These are phyloP conservation scores for Rhabdomys pumilio DNA, from an alignment of 2,797 vertebrate species.

Conservation along the genomic window DNA sequence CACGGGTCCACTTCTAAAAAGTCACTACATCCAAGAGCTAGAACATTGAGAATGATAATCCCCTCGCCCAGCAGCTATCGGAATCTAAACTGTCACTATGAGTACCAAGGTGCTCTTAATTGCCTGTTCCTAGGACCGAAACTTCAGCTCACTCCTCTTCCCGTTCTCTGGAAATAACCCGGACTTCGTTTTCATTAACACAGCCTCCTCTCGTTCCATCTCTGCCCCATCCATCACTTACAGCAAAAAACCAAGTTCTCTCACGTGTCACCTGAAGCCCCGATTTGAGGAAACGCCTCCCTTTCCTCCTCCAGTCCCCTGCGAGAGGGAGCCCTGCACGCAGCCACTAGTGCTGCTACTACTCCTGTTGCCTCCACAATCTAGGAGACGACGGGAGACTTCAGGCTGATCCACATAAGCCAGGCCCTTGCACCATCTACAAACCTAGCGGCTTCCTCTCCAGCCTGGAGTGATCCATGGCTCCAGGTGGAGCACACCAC, in stretches of 20 bases:
- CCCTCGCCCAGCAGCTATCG: not conserved
- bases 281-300: conserved; percentile 72
- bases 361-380: not conserved
- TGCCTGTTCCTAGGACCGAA: not conserved
- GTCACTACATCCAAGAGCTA: not conserved
- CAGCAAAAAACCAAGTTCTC: conserved; percentile 57
- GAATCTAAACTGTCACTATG: not conserved
- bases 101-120: not conserved
- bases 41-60: not conserved
- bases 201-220: not conserved
- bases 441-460: not conserved
- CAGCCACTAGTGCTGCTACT: conserved; percentile 16
- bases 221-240: not conserved
- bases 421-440: not conserved
- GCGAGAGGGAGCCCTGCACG: not conserved
- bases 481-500: not conserved
- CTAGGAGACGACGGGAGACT: not conserved
- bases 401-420: not conserved
- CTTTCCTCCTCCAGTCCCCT: not conserved
- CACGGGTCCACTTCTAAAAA: not conserved
- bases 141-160: conserved; percentile 28
- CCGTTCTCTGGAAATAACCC: not conserved
- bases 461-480: not conserved
- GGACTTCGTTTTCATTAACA: not conserved
- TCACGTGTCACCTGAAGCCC: conserved; percentile 35